Evolutionary conservation across 2,888 invertebrate species (phyloP).

Genomic region (Caenorhabditis sp.): DNA sequence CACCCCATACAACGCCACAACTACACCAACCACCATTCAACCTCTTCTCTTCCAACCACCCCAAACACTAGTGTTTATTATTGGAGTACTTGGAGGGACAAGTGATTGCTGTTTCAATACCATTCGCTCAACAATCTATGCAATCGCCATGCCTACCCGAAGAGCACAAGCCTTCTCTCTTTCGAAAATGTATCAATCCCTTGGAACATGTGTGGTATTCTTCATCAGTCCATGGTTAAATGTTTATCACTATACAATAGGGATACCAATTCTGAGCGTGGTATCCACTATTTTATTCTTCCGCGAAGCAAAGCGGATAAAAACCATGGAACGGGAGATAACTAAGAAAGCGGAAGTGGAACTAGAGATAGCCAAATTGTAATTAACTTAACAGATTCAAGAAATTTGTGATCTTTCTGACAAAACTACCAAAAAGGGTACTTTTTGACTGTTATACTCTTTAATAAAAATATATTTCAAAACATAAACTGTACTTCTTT

Average conservation of each 20-base stretch:
- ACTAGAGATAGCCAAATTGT: too few species aligned
- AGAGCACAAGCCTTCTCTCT: conserved; percentile 50
- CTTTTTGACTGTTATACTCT: too few species aligned
- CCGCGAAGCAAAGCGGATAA: conserved; percentile 27
- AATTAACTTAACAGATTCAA: too few species aligned
- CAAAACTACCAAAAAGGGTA: too few species aligned
- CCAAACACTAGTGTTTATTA: conserved; percentile 31
- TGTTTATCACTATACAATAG: conserved; percentile 32
- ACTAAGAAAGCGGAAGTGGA: conserved; percentile 7
- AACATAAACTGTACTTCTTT: too few species aligned
- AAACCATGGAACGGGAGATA: conserved; percentile 36
- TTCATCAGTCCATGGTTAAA: conserved; percentile 35
- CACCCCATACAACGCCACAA: conserved; percentile 44
- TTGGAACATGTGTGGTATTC: conserved; percentile 31
- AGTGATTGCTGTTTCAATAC: conserved; percentile 52
- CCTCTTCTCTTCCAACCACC: conserved; percentile 31
- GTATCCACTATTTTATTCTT: conserved; percentile 35
- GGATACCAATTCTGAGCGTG: conserved; percentile 12
- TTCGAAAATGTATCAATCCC: conserved; percentile 48
- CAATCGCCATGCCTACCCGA: conserved; percentile 42
- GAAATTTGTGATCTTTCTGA: too few species aligned
- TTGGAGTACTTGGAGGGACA: conserved; percentile 43
- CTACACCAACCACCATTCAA: conserved; percentile 30
- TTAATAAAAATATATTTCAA: too few species aligned
- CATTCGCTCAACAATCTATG: conserved; percentile 44